Percentiles rank a stretch among this genome's conserved stretches.
phyloP scores from a whole-genome alignment of 2,797 vertebrate species.

The Nothura maculosa region DNA sequence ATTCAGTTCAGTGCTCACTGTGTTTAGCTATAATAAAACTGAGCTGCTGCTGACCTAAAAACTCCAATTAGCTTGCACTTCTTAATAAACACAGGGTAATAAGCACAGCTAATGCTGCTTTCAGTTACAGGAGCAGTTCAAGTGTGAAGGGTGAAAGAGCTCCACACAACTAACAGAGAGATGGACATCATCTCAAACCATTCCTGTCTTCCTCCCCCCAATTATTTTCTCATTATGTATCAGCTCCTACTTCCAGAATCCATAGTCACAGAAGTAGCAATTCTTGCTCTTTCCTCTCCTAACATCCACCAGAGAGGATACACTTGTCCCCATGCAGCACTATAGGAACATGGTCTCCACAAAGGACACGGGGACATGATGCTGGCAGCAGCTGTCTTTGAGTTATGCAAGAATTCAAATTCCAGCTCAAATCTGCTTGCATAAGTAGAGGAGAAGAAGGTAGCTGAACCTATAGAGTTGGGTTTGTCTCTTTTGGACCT shows the following conservation, averaged over 20 bases:
- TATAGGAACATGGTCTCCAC: neutral
- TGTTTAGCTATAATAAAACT: slow-evolving; percentile 3
- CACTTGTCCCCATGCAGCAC: neutral
- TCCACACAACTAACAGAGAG: neutral
- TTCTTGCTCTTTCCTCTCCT: neutral
- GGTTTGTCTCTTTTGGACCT: neutral
- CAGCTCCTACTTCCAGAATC: neutral
- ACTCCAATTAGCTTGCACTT: neutral
- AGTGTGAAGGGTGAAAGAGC: neutral
- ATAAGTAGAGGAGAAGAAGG: neutral
- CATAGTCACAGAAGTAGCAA: neutral
- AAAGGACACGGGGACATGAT: neutral
- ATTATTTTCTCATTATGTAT: neutral
- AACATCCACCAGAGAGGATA: neutral
- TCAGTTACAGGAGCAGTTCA: neutral
- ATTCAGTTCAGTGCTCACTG: neutral
- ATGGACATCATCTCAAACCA: neutral
- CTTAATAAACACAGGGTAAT: neutral
- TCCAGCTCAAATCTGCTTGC: neutral
- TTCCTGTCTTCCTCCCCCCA: neutral
- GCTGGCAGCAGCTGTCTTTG: neutral
- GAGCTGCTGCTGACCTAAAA: slow-evolving; percentile 17
- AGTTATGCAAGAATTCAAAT: neutral
- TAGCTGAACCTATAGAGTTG: neutral
- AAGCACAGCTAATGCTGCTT: neutral